These are phyloP conservation scores for Hartigia nigra DNA, from an alignment of 2,888 invertebrate species.

Conservation along the genomic window DNA sequence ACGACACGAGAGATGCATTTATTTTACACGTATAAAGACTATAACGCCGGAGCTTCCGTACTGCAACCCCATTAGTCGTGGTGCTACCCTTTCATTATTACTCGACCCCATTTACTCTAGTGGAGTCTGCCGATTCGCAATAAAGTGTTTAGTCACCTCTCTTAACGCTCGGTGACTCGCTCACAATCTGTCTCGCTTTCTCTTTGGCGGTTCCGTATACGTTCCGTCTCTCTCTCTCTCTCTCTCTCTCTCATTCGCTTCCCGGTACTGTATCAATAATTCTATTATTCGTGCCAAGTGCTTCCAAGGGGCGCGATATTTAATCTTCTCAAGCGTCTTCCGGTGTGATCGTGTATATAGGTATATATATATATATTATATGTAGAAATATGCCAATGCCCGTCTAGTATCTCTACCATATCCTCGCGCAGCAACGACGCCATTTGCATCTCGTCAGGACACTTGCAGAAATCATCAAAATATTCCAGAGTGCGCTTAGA, in stretches of 20 bases:
- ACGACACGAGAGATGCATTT: conserved; percentile 23
- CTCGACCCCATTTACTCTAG: conserved; percentile 28
- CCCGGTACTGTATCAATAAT: conserved; percentile 13
- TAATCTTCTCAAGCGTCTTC: neutral
- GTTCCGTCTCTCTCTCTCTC: too few relatives aligned
- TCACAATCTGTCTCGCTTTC: neutral
- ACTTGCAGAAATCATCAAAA: neutral
- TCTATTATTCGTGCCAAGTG: conserved; percentile 11
- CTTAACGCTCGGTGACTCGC: neutral
- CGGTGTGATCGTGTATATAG: conserved; percentile 4
- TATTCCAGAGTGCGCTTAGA: neutral
- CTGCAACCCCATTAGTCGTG: conserved; percentile 31
- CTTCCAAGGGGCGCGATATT: conserved; percentile 8
- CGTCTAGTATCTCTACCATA: conserved; percentile 10
- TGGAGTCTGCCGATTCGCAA: conserved; percentile 1
- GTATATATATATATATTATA: neutral
- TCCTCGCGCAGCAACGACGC: neutral
- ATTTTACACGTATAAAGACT: conserved; percentile 29
- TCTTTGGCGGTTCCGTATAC: neutral
- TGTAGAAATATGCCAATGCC: neutral
- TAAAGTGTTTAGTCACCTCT: neutral
- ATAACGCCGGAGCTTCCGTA: conserved; percentile 1
- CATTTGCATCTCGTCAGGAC: neutral
- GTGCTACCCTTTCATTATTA: conserved; percentile 27
- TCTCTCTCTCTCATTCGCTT: neutral